Conservation (phyloP, 2,113 vertebrate species). For the Oceanodroma tethys region DNA sequence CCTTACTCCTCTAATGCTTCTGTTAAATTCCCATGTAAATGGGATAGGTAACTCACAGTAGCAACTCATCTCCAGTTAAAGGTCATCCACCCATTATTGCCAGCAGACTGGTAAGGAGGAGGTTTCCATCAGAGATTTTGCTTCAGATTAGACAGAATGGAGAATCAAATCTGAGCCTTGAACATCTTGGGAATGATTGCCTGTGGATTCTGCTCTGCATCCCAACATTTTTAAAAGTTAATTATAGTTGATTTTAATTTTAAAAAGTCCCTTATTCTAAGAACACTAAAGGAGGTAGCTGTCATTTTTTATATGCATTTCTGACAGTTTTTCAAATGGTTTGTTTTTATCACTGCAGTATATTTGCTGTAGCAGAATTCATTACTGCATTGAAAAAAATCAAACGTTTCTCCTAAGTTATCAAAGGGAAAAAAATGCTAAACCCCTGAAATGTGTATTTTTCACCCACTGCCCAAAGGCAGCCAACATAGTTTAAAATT, state of each 20-base stretch:
- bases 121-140: neutral
- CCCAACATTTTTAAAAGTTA: neutral
- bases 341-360: neutral
- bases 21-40: neutral
- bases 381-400: neutral
- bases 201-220: neutral
- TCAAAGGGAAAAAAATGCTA: neutral
- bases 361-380: neutral
- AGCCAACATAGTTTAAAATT: neutral
- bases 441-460: neutral
- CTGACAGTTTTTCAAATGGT: neutral
- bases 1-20: neutral
- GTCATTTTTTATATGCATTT: neutral
- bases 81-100: neutral
- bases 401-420: neutral
- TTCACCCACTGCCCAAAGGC: neutral
- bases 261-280: neutral
- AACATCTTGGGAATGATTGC: neutral
- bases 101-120: neutral
- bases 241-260: neutral
- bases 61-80: neutral
- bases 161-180: neutral
- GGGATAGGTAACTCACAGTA: fast-evolving
- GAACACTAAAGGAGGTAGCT: neutral
- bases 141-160: neutral